These are phyloP conservation scores for Julus scanicus DNA, from an alignment of 2,888 invertebrate species.

Conservation along the genomic window DNA sequence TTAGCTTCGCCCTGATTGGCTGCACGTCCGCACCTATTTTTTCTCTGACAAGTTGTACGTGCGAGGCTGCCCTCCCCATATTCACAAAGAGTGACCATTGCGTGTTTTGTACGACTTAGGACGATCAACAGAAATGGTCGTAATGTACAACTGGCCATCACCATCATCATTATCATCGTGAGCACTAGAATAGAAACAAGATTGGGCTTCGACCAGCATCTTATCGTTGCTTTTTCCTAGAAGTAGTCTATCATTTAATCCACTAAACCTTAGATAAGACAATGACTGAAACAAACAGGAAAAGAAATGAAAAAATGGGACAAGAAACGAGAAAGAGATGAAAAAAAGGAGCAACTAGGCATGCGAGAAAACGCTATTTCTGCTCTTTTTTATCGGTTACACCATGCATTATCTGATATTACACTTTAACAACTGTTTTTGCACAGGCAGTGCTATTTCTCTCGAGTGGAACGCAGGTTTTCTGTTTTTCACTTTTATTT, in stretches of 20 bases:
- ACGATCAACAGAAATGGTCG: slow-evolving; percentile 40
- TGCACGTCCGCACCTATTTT: slow-evolving; percentile 12
- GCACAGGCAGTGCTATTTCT: neutral
- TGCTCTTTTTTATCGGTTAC: slow-evolving; percentile 44
- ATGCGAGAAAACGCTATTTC: slow-evolving; percentile 13
- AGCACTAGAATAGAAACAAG: slow-evolving; percentile 47
- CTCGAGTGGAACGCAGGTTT: neutral
- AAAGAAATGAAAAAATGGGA: slow-evolving; percentile 29
- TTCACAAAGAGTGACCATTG: neutral
- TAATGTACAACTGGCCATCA: slow-evolving; percentile 45
- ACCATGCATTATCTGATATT: slow-evolving; percentile 3
- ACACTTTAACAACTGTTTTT: slow-evolving; percentile 43
- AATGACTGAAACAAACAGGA: slow-evolving; percentile 47
- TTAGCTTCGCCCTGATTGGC: slow-evolving; percentile 31
- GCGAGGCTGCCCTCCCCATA: neutral
- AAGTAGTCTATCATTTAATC: slow-evolving; percentile 45
- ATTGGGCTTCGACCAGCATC: slow-evolving; percentile 47
- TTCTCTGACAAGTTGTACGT: neutral
- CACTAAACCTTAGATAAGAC: slow-evolving; percentile 43
- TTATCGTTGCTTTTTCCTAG: slow-evolving; percentile 10
- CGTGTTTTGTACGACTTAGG: slow-evolving; percentile 43
- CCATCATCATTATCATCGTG: slow-evolving; percentile 44
- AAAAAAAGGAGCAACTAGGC: slow-evolving; percentile 32
- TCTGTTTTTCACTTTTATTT: slow-evolving; percentile 23
- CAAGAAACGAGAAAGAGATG: slow-evolving; percentile 5